Base-by-base conservation (phyloP, 2,113 vertebrate genomes). In the Origma solitaria region DNA sequence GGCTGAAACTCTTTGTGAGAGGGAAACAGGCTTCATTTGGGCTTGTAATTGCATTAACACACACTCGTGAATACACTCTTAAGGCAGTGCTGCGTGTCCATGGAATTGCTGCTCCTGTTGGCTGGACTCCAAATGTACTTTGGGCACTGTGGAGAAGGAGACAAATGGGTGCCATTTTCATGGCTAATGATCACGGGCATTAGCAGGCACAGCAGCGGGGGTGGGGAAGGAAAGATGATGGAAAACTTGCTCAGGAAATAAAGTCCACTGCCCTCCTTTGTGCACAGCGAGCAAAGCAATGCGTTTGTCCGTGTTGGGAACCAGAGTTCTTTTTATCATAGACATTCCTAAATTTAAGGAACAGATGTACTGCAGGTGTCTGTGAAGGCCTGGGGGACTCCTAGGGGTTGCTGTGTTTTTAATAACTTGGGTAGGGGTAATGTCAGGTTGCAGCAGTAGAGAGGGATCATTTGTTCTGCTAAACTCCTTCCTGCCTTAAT, bases 151-250 rank as follows among this genome's bases (percentile, higher is more conserved):
- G 61, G 72, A 88, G 86, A 81, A 62, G 82, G 76, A 92, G 76
- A 97, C 44, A 90, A 95, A 95, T 94, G 78, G 90, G 86, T 80
- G 62, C 62, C n/a, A n/a, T 94, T 96, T 91, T 53, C 88, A 62
- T n/a, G 31, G 81, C 45, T 93, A 76, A 90, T 84, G 82, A 81
- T 61, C 56, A 79, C 38, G 79, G 49, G 47, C 72, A 69, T 94
- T 82, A 96, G 77, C 69, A 92, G 79, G 33, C 54, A 61, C 3
- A 18, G 65, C 54, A 88, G 64, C 64, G 73, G 82, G 51, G 60
- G 14, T 0, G 1, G 35, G 38, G 37, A 91, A 71, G 73, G 72
- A 77, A 73, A 86, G 35, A 85, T 56, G 72, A 78, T 84, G 65
- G 92, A 95, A 88, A 85, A 66, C 53, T 84, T 47, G 49, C 31